Percentiles rank a stretch among this genome's conserved stretches.
Conservation (phyloP, 2,888 invertebrate species). For the Ischnus inquisitorius region DNA sequence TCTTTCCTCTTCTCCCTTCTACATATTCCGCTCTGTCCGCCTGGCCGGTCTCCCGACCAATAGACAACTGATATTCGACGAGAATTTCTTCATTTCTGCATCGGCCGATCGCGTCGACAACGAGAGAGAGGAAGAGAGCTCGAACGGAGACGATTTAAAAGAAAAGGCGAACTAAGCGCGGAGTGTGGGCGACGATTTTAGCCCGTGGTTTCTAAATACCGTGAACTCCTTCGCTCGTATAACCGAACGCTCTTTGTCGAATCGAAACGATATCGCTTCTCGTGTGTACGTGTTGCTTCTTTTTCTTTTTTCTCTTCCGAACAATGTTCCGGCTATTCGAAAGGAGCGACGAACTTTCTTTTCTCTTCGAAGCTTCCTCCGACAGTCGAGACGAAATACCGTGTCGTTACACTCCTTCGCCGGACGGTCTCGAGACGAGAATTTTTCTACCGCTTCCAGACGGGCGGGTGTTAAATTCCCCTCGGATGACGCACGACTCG, state of each 20-base stretch:
- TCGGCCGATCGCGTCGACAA: conserved; percentile 14
- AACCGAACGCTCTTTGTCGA: neutral
- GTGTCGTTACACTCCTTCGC: conserved; percentile 26
- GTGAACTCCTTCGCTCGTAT: conserved; percentile 35
- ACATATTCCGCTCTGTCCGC: neutral
- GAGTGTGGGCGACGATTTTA: conserved; percentile 42
- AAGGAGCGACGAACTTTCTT: conserved; percentile 21
- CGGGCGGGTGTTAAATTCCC: conserved; percentile 81
- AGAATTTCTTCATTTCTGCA: conserved; percentile 50
- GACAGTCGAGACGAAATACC: conserved; percentile 25
- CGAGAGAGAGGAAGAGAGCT: conserved; percentile 23
- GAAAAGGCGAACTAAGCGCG: conserved; percentile 40
- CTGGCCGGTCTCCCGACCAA: conserved; percentile 12
- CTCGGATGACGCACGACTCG: conserved; percentile 79
- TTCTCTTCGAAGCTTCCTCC: conserved; percentile 16
- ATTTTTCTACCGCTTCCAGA: conserved; percentile 69
- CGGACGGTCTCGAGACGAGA: conserved; percentile 55
- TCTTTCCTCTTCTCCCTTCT: conserved; percentile 10
- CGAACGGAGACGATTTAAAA: conserved; percentile 13
- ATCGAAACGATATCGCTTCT: neutral
- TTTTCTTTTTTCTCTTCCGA: neutral
- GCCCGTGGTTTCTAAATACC: conserved; percentile 51
- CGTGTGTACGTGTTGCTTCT: neutral
- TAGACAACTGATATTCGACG: conserved; percentile 42
- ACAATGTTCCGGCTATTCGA: conserved; percentile 13